Conservation (phyloP, 2,113 vertebrate species). For the Epinephelus fuscoguttatus region DNA sequence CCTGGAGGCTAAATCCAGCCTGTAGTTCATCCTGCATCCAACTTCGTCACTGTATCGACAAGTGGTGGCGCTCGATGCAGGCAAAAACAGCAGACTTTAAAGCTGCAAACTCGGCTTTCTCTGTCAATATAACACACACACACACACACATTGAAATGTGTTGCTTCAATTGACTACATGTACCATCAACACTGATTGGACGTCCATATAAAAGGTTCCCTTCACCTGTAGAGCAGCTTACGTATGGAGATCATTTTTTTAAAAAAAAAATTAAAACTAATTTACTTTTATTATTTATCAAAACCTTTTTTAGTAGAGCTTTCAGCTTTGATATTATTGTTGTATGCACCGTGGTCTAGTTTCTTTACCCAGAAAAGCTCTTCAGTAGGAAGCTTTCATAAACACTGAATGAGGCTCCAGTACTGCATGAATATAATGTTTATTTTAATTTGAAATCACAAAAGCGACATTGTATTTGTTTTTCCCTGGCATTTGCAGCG, state of each 20-base stretch:
- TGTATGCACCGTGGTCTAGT: background rate
- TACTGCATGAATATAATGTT: slow-evolving; percentile 37
- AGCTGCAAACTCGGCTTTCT: too few relatives aligned
- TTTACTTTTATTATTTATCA: slow-evolving; percentile 17
- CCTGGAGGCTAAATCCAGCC: too few relatives aligned
- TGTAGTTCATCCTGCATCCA: too few relatives aligned
- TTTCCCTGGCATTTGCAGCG: slow-evolving; percentile 53
- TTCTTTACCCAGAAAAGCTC: slow-evolving; percentile 43
- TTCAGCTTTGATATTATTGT: slow-evolving; percentile 3
- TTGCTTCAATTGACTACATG: too few relatives aligned
- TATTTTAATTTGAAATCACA: slow-evolving; percentile 68
- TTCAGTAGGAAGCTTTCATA: slow-evolving; percentile 43
- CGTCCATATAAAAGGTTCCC: background rate
- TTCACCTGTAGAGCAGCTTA: background rate
- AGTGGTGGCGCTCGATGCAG: too few relatives aligned
- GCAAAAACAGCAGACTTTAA: too few relatives aligned
- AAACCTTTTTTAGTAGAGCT: background rate
- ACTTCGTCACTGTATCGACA: too few relatives aligned
- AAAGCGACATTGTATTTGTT: slow-evolving; percentile 50
- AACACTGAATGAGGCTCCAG: slow-evolving; percentile 32
- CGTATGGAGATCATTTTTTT: background rate
- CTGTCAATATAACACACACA: too few relatives aligned
- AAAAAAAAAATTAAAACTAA: too few relatives aligned
- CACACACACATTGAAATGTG: too few relatives aligned
- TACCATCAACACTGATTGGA: too few relatives aligned